These are phyloP conservation scores for Orthonychiurus folsomi DNA, from an alignment of 2,888 invertebrate genomes.

Conservation along the genomic window DNA sequence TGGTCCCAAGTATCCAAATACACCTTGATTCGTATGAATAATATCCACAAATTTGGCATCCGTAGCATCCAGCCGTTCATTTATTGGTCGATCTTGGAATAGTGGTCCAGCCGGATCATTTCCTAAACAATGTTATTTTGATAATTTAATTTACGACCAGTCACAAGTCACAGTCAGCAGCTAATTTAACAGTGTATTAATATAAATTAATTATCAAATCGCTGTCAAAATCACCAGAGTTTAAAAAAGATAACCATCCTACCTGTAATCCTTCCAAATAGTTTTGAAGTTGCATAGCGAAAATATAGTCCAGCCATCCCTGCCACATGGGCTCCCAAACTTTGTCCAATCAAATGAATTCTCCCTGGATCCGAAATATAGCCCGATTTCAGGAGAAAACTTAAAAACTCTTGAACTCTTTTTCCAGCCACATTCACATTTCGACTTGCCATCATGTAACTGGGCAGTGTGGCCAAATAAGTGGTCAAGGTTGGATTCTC, in stretches of 20 bases:
- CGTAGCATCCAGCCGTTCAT: background rate
- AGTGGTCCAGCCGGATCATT: background rate
- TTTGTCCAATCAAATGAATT: slow-evolving; percentile 2
- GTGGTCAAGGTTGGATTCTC: background rate
- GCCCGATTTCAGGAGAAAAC: background rate
- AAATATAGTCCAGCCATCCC: slow-evolving; percentile 1
- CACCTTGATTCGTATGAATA: background rate
- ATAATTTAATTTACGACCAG: too few species aligned
- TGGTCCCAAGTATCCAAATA: background rate
- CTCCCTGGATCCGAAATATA: background rate
- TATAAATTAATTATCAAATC: background rate
- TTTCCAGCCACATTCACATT: background rate
- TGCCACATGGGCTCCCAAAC: background rate
- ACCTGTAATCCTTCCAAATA: background rate
- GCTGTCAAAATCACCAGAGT: background rate
- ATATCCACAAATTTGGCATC: background rate
- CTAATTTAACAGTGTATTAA: background rate
- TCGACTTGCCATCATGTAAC: background rate
- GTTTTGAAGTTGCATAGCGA: background rate
- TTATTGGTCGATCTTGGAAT: background rate
- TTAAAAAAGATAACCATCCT: background rate
- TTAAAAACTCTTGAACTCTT: background rate
- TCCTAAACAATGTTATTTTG: background rate
- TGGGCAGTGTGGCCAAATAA: background rate
- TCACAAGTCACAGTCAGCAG: too few species aligned